Conservation (phyloP, 2,888 invertebrate genomes). For the Ophion obscuratus region DNA sequence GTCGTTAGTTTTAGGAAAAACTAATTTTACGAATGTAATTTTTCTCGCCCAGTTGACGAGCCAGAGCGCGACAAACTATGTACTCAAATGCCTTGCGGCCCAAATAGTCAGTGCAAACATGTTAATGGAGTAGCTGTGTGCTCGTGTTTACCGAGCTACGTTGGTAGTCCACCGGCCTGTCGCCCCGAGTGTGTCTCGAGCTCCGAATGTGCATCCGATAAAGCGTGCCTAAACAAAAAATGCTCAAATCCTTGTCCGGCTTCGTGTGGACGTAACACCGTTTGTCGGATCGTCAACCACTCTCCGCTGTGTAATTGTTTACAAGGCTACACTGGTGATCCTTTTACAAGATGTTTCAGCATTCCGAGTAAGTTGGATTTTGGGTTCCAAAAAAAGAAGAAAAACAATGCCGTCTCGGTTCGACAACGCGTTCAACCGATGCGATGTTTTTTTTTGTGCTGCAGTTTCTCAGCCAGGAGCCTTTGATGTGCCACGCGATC, state of each 20-base stretch:
- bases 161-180: constrained; percentile 89
- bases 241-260: constrained; percentile 83
- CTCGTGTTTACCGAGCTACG: constrained; percentile 89
- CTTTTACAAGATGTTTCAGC: constrained; percentile 90
- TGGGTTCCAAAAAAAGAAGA: constrained; percentile 76
- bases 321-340: constrained; percentile 88
- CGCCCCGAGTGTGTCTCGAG: constrained; percentile 84
- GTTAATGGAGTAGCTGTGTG: constrained; percentile 90
- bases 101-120: constrained; percentile 82
- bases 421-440: constrained; percentile 67
- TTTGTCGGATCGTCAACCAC: constrained; percentile 84
- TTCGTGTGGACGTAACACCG: constrained; percentile 84
- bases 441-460: neutral
- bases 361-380: constrained; percentile 65
- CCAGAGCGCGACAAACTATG: constrained; percentile 76
- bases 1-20: constrained; percentile 36
- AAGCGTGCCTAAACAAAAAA: constrained; percentile 84
- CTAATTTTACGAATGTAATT: constrained; percentile 43
- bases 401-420: constrained; percentile 82
- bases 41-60: constrained; percentile 79
- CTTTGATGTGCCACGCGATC: constrained; percentile 51
- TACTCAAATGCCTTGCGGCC: constrained; percentile 83
- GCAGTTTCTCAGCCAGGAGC: constrained; percentile 33
- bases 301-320: constrained; percentile 84
- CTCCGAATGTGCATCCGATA: constrained; percentile 86